phyloP scores from a whole-genome alignment of 2,113 vertebrate species.

The Murina feae region DNA sequence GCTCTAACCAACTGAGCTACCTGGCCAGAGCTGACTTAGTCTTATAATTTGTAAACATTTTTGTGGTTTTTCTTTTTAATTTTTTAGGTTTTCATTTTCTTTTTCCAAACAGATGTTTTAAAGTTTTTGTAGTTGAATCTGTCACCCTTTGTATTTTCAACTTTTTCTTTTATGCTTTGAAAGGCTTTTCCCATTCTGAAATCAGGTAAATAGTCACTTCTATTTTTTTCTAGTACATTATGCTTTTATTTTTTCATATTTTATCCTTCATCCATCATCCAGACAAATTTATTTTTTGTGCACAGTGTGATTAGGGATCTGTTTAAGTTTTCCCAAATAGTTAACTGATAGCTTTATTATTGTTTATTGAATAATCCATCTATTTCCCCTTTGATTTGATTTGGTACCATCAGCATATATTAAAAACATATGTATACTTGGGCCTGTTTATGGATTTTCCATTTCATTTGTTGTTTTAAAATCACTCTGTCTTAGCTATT shows the following conservation, averaged over 20 bases:
- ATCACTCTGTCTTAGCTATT: background rate
- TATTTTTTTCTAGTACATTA: background rate
- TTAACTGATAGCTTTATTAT: background rate
- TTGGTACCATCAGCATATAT: background rate
- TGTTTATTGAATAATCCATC: background rate
- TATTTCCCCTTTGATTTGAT: background rate
- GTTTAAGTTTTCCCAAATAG: background rate
- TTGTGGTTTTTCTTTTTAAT: slow-evolving; percentile 29
- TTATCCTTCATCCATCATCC: slow-evolving; percentile 3
- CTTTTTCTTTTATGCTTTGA: slow-evolving; percentile 9
- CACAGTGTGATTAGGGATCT: background rate
- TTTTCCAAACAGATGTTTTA: background rate
- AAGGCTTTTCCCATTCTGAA: background rate
- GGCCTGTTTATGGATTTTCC: background rate
- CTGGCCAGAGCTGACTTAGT: background rate
- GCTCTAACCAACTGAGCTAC: background rate
- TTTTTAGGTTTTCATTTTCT: background rate
- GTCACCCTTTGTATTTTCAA: background rate
- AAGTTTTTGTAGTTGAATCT: background rate
- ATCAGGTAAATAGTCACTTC: background rate
- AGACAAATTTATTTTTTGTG: background rate
- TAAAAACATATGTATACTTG: background rate
- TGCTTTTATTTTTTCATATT: slow-evolving; percentile 4
- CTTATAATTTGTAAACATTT: slow-evolving; percentile 5
- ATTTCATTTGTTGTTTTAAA: background rate